Conservation (phyloP, 2,888 invertebrate genomes). For the Pantelozetes paolii region DNA sequence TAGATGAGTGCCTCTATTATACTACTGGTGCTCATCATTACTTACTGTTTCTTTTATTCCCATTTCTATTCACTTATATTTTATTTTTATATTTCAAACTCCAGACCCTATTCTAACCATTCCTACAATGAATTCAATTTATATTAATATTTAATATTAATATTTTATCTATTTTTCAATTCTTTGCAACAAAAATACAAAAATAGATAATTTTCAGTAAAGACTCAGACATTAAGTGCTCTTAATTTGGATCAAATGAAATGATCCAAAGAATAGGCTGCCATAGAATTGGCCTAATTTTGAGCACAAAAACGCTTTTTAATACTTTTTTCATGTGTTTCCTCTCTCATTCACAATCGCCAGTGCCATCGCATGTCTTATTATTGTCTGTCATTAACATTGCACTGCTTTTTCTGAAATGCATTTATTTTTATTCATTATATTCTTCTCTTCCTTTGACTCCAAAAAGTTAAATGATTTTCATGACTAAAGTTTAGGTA, state of each 20-base stretch:
- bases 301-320: background rate
- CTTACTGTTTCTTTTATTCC: slow-evolving; percentile 15
- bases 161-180: too few relatives aligned
- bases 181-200: background rate
- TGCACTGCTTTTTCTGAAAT: background rate
- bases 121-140: background rate
- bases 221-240: slow-evolving; percentile 20
- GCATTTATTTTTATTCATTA: background rate
- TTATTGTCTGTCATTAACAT: slow-evolving; percentile 29
- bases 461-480: slow-evolving; percentile 5
- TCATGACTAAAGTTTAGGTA: background rate
- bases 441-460: background rate
- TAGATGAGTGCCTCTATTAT: background rate
- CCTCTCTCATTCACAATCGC: background rate
- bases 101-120: background rate
- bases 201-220: slow-evolving; percentile 30
- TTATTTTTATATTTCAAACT: background rate
- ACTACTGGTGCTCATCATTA: slow-evolving; percentile 3
- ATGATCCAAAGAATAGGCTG: slow-evolving; percentile 1
- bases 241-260: slow-evolving; percentile 11
- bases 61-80: background rate
- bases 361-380: slow-evolving; percentile 26
- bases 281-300: slow-evolving; percentile 20
- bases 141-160: too few relatives aligned
- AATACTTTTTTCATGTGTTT: slow-evolving; percentile 29